Evolutionary conservation across 35 echinoderm and acorn worm species (phyloP), one percentile per base, ranked within the genome.

Genomic region (Holothuria glaberrima): DNA sequence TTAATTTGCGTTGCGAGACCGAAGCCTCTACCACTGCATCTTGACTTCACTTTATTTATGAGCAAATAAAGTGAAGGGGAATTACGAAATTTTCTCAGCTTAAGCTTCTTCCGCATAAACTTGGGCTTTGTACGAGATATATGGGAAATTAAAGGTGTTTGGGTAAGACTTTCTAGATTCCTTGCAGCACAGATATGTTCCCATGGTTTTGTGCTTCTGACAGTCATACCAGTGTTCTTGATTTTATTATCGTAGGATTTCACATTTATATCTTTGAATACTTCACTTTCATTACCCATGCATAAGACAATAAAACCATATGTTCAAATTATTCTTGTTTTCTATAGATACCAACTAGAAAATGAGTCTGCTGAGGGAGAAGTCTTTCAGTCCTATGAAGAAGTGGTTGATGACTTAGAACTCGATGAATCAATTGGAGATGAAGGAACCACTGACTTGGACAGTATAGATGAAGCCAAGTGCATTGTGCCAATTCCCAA

Each of bases 401-500:
- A 64, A 27, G 60, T 4, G 26, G 60, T 64, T 64, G 60, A 64
- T 64, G 60, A 64, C 60, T 64, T 64, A 64, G 60, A 64, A 20
- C 19, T 64, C 12, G 60, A 5, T 64, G 60, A 64, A 64, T 64
- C 60, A 3, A 64, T 64, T 22, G 60, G 60, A 64, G 60, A 64
- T 2, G 60, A 64, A 64, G 60, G 60, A 20, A 64, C 60, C 26
- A 64, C 2, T 20, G 60, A 64, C 60, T 64, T 64, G 60, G 26
- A 64, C 2, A 12, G 60, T 4, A 25, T 74, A 31, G 71, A 74
- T 74, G 71, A 74, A 6, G 18, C 25, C 71, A 74, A 74, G 71
- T 74, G 71, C 71, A 74, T 74, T 31, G 71, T 74, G 18, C 17
- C 71, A 36, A 36, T 74, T 36, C 25, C 25, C n/a, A 74, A 74